Percentiles rank a stretch among this genome's conserved stretches.
Evolutionary conservation across 2,797 vertebrate species (phyloP).

Genomic region (Pseudocheirus occidentalis): DNA sequence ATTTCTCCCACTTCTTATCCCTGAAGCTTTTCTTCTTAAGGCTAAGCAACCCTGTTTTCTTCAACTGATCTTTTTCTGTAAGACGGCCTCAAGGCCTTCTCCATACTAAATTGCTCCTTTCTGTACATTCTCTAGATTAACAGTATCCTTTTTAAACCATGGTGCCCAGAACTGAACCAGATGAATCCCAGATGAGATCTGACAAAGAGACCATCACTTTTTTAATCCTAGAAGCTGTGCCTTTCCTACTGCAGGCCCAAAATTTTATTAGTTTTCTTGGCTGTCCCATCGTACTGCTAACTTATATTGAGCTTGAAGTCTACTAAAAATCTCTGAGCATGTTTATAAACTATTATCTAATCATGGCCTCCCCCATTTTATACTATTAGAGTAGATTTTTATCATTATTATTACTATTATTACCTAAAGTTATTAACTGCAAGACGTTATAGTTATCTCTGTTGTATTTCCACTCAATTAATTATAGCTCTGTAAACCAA

Average conservation of each 20-base stretch:
- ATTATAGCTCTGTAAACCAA: not conserved
- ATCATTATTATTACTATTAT: not conserved
- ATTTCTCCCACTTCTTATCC: not conserved
- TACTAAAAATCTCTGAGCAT: not conserved
- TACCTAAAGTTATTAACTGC: not conserved
- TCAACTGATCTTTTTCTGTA: not conserved
- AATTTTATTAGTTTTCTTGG: not conserved
- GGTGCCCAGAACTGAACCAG: not conserved
- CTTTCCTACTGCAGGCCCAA: not conserved
- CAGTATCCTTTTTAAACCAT: not conserved
- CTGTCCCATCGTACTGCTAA: not conserved
- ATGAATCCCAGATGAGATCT: not conserved
- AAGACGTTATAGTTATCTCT: not conserved
- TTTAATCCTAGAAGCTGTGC: not conserved
- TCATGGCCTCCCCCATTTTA: not conserved
- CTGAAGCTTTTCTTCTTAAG: not conserved
- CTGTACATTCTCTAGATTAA: not conserved
- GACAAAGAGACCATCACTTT: not conserved
- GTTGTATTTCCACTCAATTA: not conserved
- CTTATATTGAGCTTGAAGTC: not conserved
- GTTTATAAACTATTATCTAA: not conserved
- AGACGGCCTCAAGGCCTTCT: not conserved
- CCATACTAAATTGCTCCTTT: not conserved
- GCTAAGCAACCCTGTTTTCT: not conserved
- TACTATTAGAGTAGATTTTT: not conserved